A percentile compares a stretch with the other conserved stretches of the same genome.
These are phyloP conservation scores for Melanotaenia trifasciata DNA, from an alignment of 2,797 vertebrate species.

Conservation along the genomic window DNA sequence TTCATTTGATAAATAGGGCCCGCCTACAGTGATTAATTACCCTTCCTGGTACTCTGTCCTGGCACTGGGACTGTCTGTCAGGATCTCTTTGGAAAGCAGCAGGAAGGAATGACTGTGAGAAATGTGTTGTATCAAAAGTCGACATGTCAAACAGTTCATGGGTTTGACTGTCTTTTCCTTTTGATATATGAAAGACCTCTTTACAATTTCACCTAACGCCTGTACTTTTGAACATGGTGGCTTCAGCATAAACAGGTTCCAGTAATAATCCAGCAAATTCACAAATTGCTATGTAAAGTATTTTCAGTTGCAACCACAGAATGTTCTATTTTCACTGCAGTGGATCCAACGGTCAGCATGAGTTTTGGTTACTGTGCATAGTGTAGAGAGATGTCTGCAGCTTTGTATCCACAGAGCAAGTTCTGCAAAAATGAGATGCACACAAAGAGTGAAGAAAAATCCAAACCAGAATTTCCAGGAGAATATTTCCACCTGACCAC, in stretches of 20 bases:
- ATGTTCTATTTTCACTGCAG: constrained; percentile 61
- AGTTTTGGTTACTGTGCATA: constrained; percentile 46
- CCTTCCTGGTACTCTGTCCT: too few species aligned
- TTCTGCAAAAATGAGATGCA: constrained; percentile 7
- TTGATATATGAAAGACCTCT: constrained; percentile 1
- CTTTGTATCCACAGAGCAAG: constrained; percentile 11
- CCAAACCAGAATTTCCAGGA: background rate
- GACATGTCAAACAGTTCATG: background rate
- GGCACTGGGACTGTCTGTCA: constrained; percentile 29
- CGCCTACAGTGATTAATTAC: too few species aligned
- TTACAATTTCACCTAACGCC: constrained; percentile 24
- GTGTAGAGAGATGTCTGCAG: constrained; percentile 11
- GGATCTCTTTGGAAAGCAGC: background rate
- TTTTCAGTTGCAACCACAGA: constrained; percentile 59
- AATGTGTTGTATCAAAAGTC: too few species aligned
- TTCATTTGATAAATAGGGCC: too few species aligned
- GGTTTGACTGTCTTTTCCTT: background rate
- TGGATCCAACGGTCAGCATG: constrained; percentile 52
- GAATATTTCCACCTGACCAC: constrained; percentile 44
- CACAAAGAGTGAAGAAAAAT: background rate
- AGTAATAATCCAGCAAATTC: constrained; percentile 18
- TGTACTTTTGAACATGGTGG: constrained; percentile 13
- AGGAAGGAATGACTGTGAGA: too few species aligned
- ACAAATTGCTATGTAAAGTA: constrained; percentile 37
- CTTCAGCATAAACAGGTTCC: constrained; percentile 6